Evolutionary conservation across 2,888 invertebrate genomes (phyloP).

Genomic region (Pseudococcus viburni): DNA sequence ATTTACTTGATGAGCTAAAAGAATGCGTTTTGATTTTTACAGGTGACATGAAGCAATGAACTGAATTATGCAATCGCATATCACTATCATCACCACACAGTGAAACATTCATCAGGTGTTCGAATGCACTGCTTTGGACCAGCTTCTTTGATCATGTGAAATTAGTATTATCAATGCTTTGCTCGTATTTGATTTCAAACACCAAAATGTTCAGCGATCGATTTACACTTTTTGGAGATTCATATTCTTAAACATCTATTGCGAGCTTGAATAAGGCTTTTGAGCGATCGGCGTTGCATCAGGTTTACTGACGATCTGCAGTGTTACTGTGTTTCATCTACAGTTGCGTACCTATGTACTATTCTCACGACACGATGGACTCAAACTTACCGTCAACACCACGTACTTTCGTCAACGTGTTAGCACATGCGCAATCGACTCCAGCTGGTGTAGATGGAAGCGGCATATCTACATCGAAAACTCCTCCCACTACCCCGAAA

Average conservation of each 20-base stretch:
- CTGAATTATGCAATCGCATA: neutral
- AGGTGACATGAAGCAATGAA: neutral
- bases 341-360: neutral
- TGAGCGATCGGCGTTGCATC: neutral
- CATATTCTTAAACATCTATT: neutral
- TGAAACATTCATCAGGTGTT: neutral
- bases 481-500: slow-evolving; percentile 83
- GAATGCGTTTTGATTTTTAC: neutral
- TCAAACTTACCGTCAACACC: slow-evolving; percentile 56
- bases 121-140: neutral
- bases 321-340: neutral
- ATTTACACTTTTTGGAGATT: neutral
- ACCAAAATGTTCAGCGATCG: slow-evolving; percentile 3
- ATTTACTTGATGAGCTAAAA: neutral
- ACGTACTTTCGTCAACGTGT: slow-evolving; percentile 69
- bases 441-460: slow-evolving; percentile 69
- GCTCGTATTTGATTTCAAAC: neutral
- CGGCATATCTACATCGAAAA: slow-evolving; percentile 74
- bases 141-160: neutral
- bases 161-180: slow-evolving; percentile 43
- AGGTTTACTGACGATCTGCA: neutral
- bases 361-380: neutral
- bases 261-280: neutral
- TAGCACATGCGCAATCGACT: slow-evolving; percentile 71
- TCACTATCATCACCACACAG: neutral